These are phyloP conservation scores for Agonum fuliginosum DNA, from an alignment of 2,888 invertebrate genomes.

Conservation along the genomic window DNA sequence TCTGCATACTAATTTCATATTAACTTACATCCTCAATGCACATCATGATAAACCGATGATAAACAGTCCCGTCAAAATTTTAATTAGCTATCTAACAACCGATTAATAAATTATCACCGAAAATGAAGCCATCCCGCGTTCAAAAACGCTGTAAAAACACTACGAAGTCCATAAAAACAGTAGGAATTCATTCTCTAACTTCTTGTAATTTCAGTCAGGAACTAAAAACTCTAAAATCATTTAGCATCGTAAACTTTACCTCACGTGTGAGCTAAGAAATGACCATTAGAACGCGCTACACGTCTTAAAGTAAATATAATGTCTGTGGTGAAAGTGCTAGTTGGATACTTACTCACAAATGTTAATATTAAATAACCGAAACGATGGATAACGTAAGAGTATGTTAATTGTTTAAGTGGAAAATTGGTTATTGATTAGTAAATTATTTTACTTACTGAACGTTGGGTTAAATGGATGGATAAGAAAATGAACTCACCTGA, in stretches of 20 bases:
- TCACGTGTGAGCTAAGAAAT: conserved; percentile 6
- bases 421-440: background rate
- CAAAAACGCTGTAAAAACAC: background rate
- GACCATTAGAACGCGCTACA: background rate
- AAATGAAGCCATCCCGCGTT: background rate
- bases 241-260: background rate
- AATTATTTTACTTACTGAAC: too few relatives aligned
- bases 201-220: background rate
- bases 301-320: background rate
- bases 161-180: conserved; percentile 26
- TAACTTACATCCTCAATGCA: too few relatives aligned
- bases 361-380: conserved; percentile 7
- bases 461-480: background rate
- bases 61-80: too few relatives aligned
- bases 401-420: background rate
- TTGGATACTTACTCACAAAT: conserved; percentile 15
- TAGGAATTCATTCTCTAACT: too few relatives aligned
- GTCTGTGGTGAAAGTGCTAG: too few relatives aligned
- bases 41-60: too few relatives aligned
- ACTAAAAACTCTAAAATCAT: conserved; percentile 6
- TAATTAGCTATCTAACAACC: too few relatives aligned
- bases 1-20: too few relatives aligned
- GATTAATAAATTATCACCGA: too few relatives aligned
- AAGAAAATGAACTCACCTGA: background rate
- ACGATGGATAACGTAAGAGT: background rate